These are phyloP conservation scores for Chironex yamaguchii DNA, from an alignment of 30 jellyfish, hydroid and myxozoan species.

Conservation along the genomic window DNA sequence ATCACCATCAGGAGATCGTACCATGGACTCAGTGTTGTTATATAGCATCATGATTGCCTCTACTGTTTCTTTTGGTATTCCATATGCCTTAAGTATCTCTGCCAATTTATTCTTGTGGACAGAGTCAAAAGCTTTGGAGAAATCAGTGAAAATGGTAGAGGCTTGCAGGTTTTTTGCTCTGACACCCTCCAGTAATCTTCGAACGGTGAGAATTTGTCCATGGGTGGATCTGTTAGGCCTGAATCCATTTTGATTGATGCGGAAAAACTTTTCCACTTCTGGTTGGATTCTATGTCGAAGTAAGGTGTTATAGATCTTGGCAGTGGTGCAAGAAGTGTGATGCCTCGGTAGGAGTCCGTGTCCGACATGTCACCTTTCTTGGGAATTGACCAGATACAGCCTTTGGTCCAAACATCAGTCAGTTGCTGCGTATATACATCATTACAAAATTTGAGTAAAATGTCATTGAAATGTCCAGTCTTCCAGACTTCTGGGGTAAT, in stretches of 20 bases:
- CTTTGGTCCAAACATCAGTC: not conserved
- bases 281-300: slow-evolving; percentile 21
- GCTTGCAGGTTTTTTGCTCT: not conserved
- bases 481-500: slow-evolving; percentile 26
- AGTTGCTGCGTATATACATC: not conserved
- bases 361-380: slow-evolving; percentile 19
- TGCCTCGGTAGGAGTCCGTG: slow-evolving; percentile 8
- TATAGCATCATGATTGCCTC: no score
- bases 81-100: slow-evolving; percentile 44
- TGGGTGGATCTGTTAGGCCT: not conserved
- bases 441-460: slow-evolving; percentile 1
- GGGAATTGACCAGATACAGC: slow-evolving; percentile 15
- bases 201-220: slow-evolving; percentile 24
- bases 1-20: slow-evolving; percentile 58
- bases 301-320: not conserved
- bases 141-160: not conserved
- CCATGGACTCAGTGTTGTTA: slow-evolving; percentile 56
- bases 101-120: slow-evolving; percentile 23
- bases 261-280: not conserved
- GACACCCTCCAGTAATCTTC: slow-evolving; percentile 12
- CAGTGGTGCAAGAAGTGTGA: not conserved
- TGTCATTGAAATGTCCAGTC: not conserved
- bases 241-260: slow-evolving; percentile 22
- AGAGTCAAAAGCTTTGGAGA: slow-evolving; percentile 56
- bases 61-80: slow-evolving; percentile 30